These are phyloP conservation scores for Acrocyrtus sp. DNA, from an alignment of 2,888 invertebrate genomes.

Conservation along the genomic window DNA sequence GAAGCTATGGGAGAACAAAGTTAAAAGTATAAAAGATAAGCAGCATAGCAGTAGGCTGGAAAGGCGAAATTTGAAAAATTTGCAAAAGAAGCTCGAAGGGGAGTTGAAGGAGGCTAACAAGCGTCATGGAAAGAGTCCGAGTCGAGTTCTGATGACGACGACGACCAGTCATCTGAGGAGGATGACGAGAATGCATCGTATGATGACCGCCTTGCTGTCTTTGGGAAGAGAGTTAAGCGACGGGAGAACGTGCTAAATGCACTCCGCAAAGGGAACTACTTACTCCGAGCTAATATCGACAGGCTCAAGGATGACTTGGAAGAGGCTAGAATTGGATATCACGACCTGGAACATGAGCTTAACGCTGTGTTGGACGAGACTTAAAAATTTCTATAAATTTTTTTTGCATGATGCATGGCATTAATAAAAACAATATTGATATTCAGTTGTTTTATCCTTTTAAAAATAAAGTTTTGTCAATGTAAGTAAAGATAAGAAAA, in stretches of 20 bases:
- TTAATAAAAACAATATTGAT: too few relatives aligned
- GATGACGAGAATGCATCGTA: conserved; percentile 71
- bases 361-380: conserved; percentile 88
- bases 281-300: conserved; percentile 88
- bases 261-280: conserved; percentile 87
- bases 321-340: conserved; percentile 83
- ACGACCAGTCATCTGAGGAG: conserved; percentile 64
- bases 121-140: conserved; percentile 55
- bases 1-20: conserved; percentile 72
- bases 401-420: not conserved
- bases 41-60: conserved; percentile 81
- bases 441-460: too few relatives aligned
- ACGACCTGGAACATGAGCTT: conserved; percentile 81
- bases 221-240: conserved; percentile 65
- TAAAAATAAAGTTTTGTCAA: too few relatives aligned
- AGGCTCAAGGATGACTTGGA: conserved; percentile 85
- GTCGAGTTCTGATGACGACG: conserved; percentile 59
- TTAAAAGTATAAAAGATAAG: conserved; percentile 71
- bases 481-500: too few relatives aligned
- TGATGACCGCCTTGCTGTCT: conserved; percentile 56
- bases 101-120: conserved; percentile 75
- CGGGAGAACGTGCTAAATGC: conserved; percentile 83
- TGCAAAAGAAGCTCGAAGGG: conserved; percentile 83
- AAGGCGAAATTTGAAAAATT: conserved; percentile 79
- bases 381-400: conserved; percentile 19